Base-by-base conservation (phyloP, 2,888 invertebrate species). In the Xanthorhoe designata region DNA sequence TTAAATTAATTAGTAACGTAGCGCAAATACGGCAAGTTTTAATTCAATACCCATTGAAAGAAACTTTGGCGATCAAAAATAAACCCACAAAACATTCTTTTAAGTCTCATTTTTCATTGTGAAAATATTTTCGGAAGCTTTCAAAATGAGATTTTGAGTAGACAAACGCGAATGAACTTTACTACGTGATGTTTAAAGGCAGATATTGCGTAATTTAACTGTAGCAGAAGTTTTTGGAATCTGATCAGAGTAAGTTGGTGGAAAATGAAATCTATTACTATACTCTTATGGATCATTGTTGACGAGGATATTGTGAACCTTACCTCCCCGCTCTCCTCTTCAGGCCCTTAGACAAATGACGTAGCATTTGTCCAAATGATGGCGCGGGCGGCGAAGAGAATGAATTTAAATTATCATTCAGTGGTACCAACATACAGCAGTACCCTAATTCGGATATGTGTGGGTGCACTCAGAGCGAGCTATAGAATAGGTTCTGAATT, bases 321-420 rank as follows among this genome's bases (percentile, higher is more conserved):
- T 78, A 78, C 80, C 81, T 79, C 55, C 87, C 86, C 86, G 76
- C 82, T 71, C 85, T 82, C 72, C 80, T 70, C 82, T 77, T 80
- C 89, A 84, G 76, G 76, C 92, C 89, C 89, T 88, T 86, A 92
- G 94, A 94, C 89, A 94, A 94, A 94, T 94, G 93, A 91, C 87
- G 87, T 87, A 89, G 88, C 94, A 94, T 94, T 94, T 94, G 94
- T 94, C 94, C 94, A 92, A 94, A 94, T 94, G 94, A 94, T 94
- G 94, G 94, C 93, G 93, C 92, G 92, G 93, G 93, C 92, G 93
- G 89, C 88, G 89, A 87, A 94, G 94, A 94, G 93, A 94, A 94
- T 94, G 94, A 94, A 94, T 94, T 94, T 94, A 94, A 94, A 94
- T 94, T 94, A 94, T 94, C 94, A 94, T 94, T 92, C 94, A 92